A percentile compares a stretch with the other conserved stretches of the same genome.
phyloP scores from a whole-genome alignment of 2,888 invertebrate species.

The Falcaria lacertinaria region DNA sequence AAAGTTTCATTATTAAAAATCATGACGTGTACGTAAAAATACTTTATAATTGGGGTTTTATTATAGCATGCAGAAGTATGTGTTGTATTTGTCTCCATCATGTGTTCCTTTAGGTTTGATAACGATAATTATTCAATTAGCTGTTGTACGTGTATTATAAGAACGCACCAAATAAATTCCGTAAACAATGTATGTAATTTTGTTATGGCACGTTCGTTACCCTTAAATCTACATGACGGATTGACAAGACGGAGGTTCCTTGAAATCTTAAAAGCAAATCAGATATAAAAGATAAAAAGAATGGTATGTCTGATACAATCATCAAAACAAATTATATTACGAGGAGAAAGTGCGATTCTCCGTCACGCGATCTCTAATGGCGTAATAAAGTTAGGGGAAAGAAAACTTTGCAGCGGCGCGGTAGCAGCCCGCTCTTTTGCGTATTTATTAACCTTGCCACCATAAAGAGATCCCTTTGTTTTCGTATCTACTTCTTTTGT shows the following conservation, averaged over 20 bases:
- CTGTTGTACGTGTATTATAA: no score
- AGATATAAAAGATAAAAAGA: conserved; percentile 35
- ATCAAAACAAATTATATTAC: conserved; percentile 63
- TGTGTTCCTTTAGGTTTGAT: no score
- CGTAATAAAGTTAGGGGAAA: conserved; percentile 73
- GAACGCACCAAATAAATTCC: no score
- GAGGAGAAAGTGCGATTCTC: conserved; percentile 56
- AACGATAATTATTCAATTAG: no score
- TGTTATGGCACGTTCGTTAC: no score
- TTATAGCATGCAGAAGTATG: no score
- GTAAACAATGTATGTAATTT: no score
- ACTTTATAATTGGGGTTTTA: no score
- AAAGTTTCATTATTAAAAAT: no score
- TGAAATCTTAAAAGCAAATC: background rate
- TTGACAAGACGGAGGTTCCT: background rate
- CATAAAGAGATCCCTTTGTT: conserved; percentile 37
- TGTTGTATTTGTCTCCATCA: no score
- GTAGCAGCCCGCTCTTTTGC: conserved; percentile 63
- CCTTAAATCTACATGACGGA: no score
- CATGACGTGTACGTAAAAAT: no score
- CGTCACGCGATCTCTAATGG: conserved; percentile 75
- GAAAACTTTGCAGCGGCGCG: conserved; percentile 61
- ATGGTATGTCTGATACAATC: conserved; percentile 50
- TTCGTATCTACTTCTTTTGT: conserved; percentile 27
- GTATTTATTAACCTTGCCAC: conserved; percentile 68